phyloP scores from a whole-genome alignment of 2,113 vertebrate species.

The Lethenteron reissneri region DNA sequence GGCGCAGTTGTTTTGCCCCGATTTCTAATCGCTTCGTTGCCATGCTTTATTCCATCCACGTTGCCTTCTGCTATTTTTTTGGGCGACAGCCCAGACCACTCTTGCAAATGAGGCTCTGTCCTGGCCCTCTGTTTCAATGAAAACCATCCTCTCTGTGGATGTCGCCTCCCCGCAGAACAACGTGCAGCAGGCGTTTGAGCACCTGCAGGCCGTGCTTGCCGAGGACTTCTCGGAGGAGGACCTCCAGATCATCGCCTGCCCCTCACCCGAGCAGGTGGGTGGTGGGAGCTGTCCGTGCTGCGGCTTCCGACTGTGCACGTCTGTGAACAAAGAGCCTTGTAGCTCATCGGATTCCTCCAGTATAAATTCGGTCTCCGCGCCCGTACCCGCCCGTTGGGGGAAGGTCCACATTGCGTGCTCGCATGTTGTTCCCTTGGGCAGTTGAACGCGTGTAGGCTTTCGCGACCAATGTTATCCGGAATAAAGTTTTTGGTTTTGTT shows the following conservation, averaged over 20 bases:
- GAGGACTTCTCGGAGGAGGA: constrained; percentile 81
- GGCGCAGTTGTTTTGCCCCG: too few species aligned
- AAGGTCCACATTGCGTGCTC: too few species aligned
- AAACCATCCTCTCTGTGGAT: neutral
- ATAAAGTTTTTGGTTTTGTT: too few species aligned
- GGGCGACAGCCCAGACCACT: neutral
- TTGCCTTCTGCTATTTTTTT: neutral
- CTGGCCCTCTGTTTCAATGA: neutral
- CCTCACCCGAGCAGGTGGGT: constrained; percentile 78
- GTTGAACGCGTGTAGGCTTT: too few species aligned
- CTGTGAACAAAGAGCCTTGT: too few species aligned
- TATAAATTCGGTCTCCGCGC: too few species aligned
- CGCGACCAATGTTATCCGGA: too few species aligned
- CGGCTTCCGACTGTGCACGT: too few species aligned
- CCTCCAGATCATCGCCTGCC: constrained; percentile 71
- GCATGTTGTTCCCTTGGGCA: too few species aligned
- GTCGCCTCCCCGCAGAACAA: constrained; percentile 42
- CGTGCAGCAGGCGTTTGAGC: constrained; percentile 84
- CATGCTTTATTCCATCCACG: neutral
- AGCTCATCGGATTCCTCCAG: too few species aligned
- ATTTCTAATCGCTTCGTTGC: neutral
- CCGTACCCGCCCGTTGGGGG: too few species aligned
- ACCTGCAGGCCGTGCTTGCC: constrained; percentile 53
- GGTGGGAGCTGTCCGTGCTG: neutral
- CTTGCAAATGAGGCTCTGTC: neutral